phyloP scores from a whole-genome alignment of 1,140 invertebrate genomes.

The Eciton burchellii region DNA sequence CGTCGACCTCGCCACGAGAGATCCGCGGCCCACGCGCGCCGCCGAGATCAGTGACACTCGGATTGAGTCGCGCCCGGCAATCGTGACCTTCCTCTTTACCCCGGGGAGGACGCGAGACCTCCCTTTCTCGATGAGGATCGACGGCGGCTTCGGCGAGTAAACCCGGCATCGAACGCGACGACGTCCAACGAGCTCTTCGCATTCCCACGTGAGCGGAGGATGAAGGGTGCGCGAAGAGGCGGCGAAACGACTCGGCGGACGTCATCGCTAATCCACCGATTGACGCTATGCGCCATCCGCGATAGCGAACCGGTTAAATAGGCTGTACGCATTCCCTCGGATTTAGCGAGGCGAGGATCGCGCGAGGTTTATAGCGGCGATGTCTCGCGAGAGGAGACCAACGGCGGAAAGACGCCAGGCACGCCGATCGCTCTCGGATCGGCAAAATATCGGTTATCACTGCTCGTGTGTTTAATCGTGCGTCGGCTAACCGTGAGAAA shows the following conservation, averaged over 20 bases:
- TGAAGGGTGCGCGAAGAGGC: neutral
- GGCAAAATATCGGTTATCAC: neutral
- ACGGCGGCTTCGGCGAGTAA: constrained; percentile 59
- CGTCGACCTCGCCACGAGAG: neutral
- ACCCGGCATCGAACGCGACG: constrained; percentile 39
- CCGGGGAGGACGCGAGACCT: too few relatives aligned
- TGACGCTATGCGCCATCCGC: constrained; percentile 12
- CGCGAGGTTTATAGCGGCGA: constrained; percentile 17
- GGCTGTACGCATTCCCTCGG: neutral
- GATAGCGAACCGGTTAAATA: constrained; percentile 54
- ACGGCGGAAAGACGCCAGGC: neutral
- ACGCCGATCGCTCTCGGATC: neutral
- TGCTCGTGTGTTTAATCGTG: constrained; percentile 2
- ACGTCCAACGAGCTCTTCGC: constrained; percentile 15
- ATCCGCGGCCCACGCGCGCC: too few relatives aligned
- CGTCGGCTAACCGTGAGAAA: neutral
- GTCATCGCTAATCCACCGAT: constrained; percentile 8
- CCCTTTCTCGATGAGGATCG: constrained; percentile 53
- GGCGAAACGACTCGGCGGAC: constrained; percentile 6
- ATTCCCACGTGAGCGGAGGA: constrained; percentile 19
- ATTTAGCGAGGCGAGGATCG: constrained; percentile 6
- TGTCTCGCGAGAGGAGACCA: constrained; percentile 16
- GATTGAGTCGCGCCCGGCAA: too few relatives aligned
- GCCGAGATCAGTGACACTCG: too few relatives aligned
- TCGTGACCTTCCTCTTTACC: too few relatives aligned